Evolutionary conservation across 2,888 invertebrate genomes (phyloP), one percentile per base, ranked within the genome.

Genomic region (Phymatocera aterrima): DNA sequence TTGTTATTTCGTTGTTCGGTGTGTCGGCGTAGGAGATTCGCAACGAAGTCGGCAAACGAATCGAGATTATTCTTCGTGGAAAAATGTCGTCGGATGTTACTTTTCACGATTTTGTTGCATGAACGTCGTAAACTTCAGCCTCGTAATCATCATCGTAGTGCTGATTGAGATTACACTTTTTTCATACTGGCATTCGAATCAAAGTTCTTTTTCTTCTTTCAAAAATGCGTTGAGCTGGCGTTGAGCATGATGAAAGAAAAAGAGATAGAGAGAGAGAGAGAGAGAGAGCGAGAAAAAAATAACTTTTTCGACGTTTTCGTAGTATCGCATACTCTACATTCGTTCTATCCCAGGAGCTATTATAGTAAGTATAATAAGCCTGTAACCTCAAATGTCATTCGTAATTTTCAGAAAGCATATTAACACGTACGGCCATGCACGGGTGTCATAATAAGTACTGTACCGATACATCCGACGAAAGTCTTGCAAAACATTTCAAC

Each of bases 341-440:
- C 5, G 21, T 28, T 3, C 6, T 2, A 28, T 15, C 15, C 57
- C 3, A 28, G 28, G 28, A 57, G 28, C 57, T n/a, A n/a, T n/a
- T n/a, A n/a, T n/a, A 40, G 40, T 8, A 40, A 40, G 4, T 40
- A 40, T 57, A 12, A 12, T 12, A 34, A 8, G 24, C 24, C 12
- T 28, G 68, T 40, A 43, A 68, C 43, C 46, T 18, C 12, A 51
- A 34, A 34, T 48, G 51, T 51, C 10, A 31, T 72, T 72, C 34
- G 24, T 72, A 72, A 72, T 48, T 51, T 5, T 51, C 31, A 18
- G 31, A 72, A 72, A 72, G n/a, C 18, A 72, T 51, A 48, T 72
- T 18, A 72, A 72, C 72, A 72, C 72, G 72, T 48, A n/a, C 31
- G 21, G 0, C 34, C 31, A 48, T 12, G 15, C 24, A 46, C 24